Evolutionary conservation across 2,113 vertebrate genomes (phyloP), one percentile per base, ranked within the genome.

Genomic region (Hypomesus transpacificus): DNA sequence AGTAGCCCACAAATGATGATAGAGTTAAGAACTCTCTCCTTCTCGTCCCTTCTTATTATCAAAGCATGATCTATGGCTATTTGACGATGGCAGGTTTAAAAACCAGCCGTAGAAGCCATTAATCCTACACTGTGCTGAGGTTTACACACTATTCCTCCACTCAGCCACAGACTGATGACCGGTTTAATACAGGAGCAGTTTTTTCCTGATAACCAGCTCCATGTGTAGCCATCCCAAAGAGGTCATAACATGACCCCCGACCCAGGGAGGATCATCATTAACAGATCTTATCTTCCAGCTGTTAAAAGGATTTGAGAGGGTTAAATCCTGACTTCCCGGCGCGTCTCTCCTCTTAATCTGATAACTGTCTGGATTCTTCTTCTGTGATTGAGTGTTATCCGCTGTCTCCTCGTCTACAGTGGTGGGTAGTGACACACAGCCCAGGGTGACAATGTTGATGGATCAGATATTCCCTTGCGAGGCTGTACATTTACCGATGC

Each of bases 301-400:
- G 81, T 61, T 58, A 39, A 79, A n/a, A 59, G 76, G 86, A 86
- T 85, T 87, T 75, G 58, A 85, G 69, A 75, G 73, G 79, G 81
- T 84, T 73, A 69, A 61, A 80, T 75, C 81, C 76, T 77, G 76
- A 73, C 80, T 66, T 61, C 79, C 82, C 82, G 71, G 75, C 18
- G 74, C 68, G 69, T 75, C 52, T 46, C 39, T 46, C 2, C 39
- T 46, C 68, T 74, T 83, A 84, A 85, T 87, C 83, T 85, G 83
- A 75, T 85, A 88, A 88, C 75, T 76, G 75, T 81, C 74, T 68
- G 84, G 84, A 87, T 87, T 85, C 87, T 79, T 52, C 3, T 16
- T 73, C 69, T 79, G 9, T 68, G 26, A 52, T 74, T 64, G 1
- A 22, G 66, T 60, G 52, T 71, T 52, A 68, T 5, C 66, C 6